Base-by-base conservation (phyloP, 2,113 vertebrate genomes). In the Tetraodon nigroviridis region DNA sequence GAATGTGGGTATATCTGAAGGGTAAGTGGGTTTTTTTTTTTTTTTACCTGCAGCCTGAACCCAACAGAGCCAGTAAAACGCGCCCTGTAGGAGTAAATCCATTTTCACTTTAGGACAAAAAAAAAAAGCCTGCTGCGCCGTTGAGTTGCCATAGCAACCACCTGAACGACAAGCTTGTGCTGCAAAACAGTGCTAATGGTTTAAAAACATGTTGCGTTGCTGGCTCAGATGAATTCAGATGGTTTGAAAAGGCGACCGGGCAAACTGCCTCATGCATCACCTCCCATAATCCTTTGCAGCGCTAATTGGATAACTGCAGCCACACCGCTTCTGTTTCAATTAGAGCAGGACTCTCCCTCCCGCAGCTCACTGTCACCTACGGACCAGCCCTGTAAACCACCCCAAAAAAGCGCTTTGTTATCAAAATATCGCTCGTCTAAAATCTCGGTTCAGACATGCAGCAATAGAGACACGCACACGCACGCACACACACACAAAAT, bases 101-200 rank as follows among this genome's bases (percentile, higher is more conserved):
- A 47, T 58, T 22, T 58, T 56, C 62, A 40, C 41, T 13, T 51
- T 0, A 57, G 12, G 44, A 29, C 17, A 55, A 1, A 45, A 16
- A 16, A 41, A 55, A 22, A 21, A 2, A 55, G 67, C 19, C 22
- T 68, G 57, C 67, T 69, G 61, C 58, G 21, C 61, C 74, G 65
- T 46, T 11, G 16, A 50, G 84, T 84, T 76, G 51, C 74, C 78
- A 83, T 79, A 14, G 79, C 24, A 84, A 86, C 83, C 79, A 59
- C 7, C 56, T 16, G 55, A 73, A n/a, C 50, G 65, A 64, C 58
- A 64, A 56, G 51, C 42, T 55, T 0, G 32, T 17, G 45, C 37
- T 63, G 65, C 47, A 51, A 37, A 10, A 62, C 12, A 40, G 44
- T 37, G 32, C 32, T 37, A 37, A 37, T 37, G 32, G 11, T 37